phyloP scores from a whole-genome alignment of 2,113 vertebrate genomes.

The Rhinichthys klamathensis region DNA sequence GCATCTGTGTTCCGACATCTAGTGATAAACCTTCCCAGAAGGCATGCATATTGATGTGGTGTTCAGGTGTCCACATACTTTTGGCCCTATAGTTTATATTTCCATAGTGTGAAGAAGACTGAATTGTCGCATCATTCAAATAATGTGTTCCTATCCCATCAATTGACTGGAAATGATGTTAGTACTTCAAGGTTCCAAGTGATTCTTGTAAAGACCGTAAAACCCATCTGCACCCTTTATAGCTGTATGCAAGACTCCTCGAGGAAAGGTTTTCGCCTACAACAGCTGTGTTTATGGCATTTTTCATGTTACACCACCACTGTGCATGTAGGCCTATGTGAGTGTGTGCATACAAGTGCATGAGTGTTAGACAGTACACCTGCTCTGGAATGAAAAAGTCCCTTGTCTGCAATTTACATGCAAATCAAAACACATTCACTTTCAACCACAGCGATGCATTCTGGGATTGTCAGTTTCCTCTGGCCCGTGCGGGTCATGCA shows the following conservation, averaged over 20 bases:
- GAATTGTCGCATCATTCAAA: slow-evolving; percentile 1
- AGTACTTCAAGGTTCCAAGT: not conserved
- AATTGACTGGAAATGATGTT: not conserved
- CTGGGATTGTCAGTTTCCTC: slow-evolving; percentile 10
- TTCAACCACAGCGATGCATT: not conserved
- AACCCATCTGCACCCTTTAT: slow-evolving; percentile 23
- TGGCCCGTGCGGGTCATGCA: not conserved
- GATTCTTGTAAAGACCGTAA: slow-evolving; percentile 14
- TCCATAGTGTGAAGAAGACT: not conserved
- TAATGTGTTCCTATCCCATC: not conserved
- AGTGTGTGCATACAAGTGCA: not conserved
- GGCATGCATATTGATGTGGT: not conserved
- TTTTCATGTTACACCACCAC: slow-evolving; percentile 22
- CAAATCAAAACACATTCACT: slow-evolving; percentile 29
- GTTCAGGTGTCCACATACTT: slow-evolving; percentile 4
- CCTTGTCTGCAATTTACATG: slow-evolving; percentile 43
- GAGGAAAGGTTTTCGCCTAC: slow-evolving; percentile 16
- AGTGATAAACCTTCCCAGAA: not conserved
- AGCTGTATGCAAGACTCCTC: slow-evolving; percentile 26
- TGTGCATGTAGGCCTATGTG: not conserved
- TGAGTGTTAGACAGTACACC: slow-evolving; percentile 12
- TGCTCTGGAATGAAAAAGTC: slow-evolving; percentile 35
- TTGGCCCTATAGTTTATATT: not conserved
- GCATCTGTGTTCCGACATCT: not conserved
- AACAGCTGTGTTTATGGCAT: slow-evolving; percentile 29